Base-by-base conservation (phyloP, 2,113 vertebrate genomes). In the Andinoacara biseriatus region DNA sequence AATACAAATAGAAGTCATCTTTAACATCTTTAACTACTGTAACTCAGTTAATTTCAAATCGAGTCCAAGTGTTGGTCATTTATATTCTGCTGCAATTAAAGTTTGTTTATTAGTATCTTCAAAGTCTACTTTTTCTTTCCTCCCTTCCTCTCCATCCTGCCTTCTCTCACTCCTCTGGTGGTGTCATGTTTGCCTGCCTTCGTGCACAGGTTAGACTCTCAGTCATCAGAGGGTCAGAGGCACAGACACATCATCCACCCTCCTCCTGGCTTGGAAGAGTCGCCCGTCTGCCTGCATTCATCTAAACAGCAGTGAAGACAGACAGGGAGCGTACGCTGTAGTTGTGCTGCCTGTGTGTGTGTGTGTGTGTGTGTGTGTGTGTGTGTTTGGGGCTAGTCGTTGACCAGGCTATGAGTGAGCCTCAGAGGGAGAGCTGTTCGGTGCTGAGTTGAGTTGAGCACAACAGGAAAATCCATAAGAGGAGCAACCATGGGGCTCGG, bases 401-500 rank as follows among this genome's bases (percentile, higher is more conserved):
- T 46, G 74, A 88, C 67, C 86, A 67, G 92, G 91, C 87, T 86
- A 93, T 94, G 94, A 90, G 77, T 82, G 78, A 67, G 17, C 79
- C 76, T 86, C 82, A 83, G 85, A 84, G 74, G 86, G 82, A 89
- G 83, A 89, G 84, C 80, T 46, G 56, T 82, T 86, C 7, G 3
- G 84, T 85, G 85, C 88, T 93, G 91, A 94, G 69, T 83, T 90
- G 89, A 94, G 81, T 81, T 82, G 80, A 89, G 76, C 84, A 74
- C 80, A 82, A 74, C 7, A 83, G 81, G 77, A 85, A 78, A 57
- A 86, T 18, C 85, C 58, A 81, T 6, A 54, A 72, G 61, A 92
- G 86, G 86, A 92, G 87, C 86, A 88, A 87, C 63, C 91, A 99
- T 99, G 98, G 98, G 98, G 84, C 97, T 97, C 80, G 97, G 95